Evolutionary conservation across 2,113 vertebrate species (phyloP), one percentile per base, ranked within the genome.

Genomic region (Leucopternis melanops): DNA sequence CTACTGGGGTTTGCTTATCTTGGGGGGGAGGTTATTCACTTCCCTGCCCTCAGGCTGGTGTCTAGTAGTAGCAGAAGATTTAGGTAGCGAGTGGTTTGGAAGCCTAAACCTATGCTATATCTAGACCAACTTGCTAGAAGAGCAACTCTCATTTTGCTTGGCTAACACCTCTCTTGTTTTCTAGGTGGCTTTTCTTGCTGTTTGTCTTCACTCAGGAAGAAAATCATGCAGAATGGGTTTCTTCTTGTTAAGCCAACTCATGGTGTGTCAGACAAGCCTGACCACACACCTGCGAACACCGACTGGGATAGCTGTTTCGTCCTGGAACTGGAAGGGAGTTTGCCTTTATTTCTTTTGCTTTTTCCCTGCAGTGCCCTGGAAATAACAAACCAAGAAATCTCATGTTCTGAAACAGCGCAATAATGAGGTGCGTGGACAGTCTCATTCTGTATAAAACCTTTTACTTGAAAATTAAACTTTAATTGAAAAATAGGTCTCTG

Each of bases 381-480:
- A 79, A 66, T 34, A 95, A 61, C 66, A 91, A 95, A 55, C 21
- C n/a, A 50, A 81, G 31, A 87, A 75, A 59, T 73, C 78, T 62
- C n/a, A 59, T 5, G 21, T 70, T 90, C 71, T 91, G 79, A 88
- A 92, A 45, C 54, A 88, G 38, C 55, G 21, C 55, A 80, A 42
- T 93, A 91, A 34, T 0, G 13, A 92, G 74, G 22, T 80, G 54
- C 1, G 1, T 3, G 4, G 65, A 52, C 10, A 1, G 36, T 71
- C 67, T 92, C 3, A 1, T 77, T 83, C 85, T 63, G n/a, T 93
- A 74, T 81, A 95, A 94, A 90, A 23, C 29, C 55, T 88, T 95
- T 92, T 83, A 75, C 93, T 88, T 86, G 82, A 95, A 95, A 96
- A 94, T 90, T 87, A 94, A 95, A 92, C 36, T 96, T 94, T 95